phyloP scores from a whole-genome alignment of 2,113 vertebrate genomes.

The Aldabrachelys gigantea region DNA sequence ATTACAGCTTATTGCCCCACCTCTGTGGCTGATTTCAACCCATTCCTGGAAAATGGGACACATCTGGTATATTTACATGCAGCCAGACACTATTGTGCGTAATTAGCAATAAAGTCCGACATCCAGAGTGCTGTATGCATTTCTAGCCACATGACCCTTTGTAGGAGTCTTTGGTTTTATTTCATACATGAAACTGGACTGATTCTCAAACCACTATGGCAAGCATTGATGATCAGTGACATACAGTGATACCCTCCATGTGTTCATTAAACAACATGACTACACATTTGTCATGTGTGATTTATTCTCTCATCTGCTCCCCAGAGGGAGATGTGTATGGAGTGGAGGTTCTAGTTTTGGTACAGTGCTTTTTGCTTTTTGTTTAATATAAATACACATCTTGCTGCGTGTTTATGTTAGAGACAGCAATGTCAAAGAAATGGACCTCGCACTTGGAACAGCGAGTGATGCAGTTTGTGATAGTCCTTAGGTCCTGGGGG shows the following conservation, averaged over 20 bases:
- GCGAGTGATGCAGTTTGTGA: too few relatives aligned
- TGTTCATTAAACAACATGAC: too few relatives aligned
- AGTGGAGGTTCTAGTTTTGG: background rate
- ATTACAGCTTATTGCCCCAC: background rate
- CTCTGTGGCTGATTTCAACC: background rate
- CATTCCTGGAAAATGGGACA: slow-evolving; percentile 37
- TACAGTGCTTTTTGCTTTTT: too few relatives aligned
- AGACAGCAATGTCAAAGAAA: too few relatives aligned
- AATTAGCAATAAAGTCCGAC: background rate
- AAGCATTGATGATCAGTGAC: slow-evolving; percentile 12
- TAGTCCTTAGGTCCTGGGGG: too few relatives aligned
- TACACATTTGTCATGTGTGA: too few relatives aligned
- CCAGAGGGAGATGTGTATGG: background rate
- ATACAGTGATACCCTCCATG: background rate
- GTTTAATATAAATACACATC: too few relatives aligned
- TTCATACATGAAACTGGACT: slow-evolving; percentile 23
- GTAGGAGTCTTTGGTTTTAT: slow-evolving; percentile 11
- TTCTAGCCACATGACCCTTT: slow-evolving; percentile 45
- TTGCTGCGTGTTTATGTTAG: too few relatives aligned
- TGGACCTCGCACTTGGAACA: too few relatives aligned
- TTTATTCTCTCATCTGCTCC: too few relatives aligned
- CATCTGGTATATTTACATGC: slow-evolving; percentile 43
- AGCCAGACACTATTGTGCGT: slow-evolving; percentile 39
- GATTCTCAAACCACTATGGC: background rate
- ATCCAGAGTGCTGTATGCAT: slow-evolving; percentile 25